Evolutionary conservation across 1,140 invertebrate genomes (phyloP), one percentile per base, ranked within the genome.

Genomic region (Drosophila melanica): DNA sequence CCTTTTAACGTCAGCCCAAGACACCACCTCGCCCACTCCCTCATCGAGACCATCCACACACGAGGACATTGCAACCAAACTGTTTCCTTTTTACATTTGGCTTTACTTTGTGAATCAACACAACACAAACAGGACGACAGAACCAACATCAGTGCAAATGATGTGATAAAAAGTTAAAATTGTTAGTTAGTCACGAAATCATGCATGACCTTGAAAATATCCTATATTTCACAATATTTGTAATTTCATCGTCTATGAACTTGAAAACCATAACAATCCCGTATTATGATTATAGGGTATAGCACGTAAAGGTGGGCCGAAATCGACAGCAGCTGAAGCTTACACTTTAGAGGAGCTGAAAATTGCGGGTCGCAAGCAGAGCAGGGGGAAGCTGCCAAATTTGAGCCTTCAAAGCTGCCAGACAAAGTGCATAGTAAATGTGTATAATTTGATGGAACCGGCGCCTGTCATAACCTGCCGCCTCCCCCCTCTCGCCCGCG

Each of bases 151-250:
- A 65, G 72, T 74, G 76, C 69, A 79, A 86, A 86, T 86, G 84
- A 89, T 82, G 82, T 87, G 82, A 89, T 89, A 79, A 82, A 82
- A 81, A 60, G 63, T 74, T 67, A 70, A 67, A 81, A 33, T 18
- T 10, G 23, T 14, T 7, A n/a, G n/a, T n/a, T 16, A 18, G 41
- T 12, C n/a, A n/a, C 18, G 27, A 23, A 23, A 3, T 23, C 16
- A 6, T 18, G 1, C 27, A 7, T 4, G 23, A 27, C 27, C 14
- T 18, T 16, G 16, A 1, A 44, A 0, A 20, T 9, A 9, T 1
- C 11, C 18, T 12, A 23, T 47, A 47, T 23, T 23, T 23, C 4
- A 2, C 4, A 2, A 23, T 23, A 3, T 23, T 23, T 3, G 4
- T 23, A 0, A 23, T 23, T 23, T 2, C 2, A 23, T 3, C 20